Evolutionary conservation across 2,113 vertebrate species (phyloP), one percentile per base, ranked within the genome.

Genomic region (Tachuris rubrigastra): DNA sequence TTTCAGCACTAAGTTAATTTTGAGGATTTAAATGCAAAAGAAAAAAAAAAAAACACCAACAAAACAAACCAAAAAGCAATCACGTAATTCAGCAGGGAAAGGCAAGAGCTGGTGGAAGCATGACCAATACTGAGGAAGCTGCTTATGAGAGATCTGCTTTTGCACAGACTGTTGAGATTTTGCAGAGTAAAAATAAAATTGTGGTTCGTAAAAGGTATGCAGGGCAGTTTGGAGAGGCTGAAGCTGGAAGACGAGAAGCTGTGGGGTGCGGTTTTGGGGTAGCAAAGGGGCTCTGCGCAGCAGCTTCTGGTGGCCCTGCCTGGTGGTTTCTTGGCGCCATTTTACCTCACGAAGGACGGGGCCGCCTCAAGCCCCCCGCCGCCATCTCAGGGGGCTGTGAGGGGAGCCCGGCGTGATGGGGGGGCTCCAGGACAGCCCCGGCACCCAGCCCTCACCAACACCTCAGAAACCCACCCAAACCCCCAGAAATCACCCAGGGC

Each of bases 201-300:
- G 17, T 2, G 14, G 21, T 67, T 60, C 2, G 31, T 50, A 7
- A 56, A 15, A 10, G 28, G 15, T 16, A 35, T 11, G 9, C 0
- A 0, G 14, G 44, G 44, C 30, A 59, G 14, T n/a, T 49, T 35
- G 10, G 11, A 31, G 80, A 46, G 8, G 14, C 19, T 7, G 7
- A n/a, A 21, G 7, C 5, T 25, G 31, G 42, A 28, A 14, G 37
- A 16, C 0, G 5, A 72, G 63, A 31, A 79, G 47, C 42, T 0
- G 0, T 4, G 1, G 3, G 0, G 0, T 41, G 31, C 39, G 8
- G 13, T 8, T 65, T 37, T 22, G n/a, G 39, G 6, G 24, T 33
- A 31, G 14, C 30, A 41, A 15, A 2, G 14, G 1, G 2, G 16
- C n/a, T 50, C 33, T n/a, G 13, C 23, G 4, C 8, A 21, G 33